phyloP scores from a whole-genome alignment of 2,113 vertebrate species.

The Pedionomus torquatus region DNA sequence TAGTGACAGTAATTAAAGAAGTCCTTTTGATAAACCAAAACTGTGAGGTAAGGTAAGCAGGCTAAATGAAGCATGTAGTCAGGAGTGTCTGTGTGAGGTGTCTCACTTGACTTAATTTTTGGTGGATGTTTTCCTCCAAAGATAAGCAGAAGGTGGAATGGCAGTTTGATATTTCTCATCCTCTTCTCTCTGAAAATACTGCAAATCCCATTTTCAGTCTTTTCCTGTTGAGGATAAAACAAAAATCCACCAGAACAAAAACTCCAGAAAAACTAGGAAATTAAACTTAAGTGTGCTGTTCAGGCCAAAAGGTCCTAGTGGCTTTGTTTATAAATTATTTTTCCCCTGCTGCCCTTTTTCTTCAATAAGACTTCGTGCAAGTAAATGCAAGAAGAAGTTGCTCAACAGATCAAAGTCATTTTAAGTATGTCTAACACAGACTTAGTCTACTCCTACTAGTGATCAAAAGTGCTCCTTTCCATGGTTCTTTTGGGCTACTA shows the following conservation, averaged over 20 bases:
- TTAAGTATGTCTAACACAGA: neutral
- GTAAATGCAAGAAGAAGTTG: neutral
- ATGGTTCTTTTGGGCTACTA: neutral
- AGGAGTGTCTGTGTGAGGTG: neutral
- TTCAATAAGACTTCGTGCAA: neutral
- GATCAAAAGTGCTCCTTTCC: neutral
- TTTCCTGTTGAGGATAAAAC: neutral
- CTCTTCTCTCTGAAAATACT: neutral
- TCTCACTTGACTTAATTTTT: neutral
- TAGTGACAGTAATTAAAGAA: neutral
- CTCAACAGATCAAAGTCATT: neutral
- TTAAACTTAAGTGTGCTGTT: neutral
- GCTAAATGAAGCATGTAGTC: neutral
- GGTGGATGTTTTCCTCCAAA: neutral
- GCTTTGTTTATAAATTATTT: neutral
- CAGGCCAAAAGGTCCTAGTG: neutral
- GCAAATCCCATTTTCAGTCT: neutral
- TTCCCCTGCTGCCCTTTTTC: neutral
- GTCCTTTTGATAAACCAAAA: neutral
- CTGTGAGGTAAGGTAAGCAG: neutral
- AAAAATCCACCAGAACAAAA: neutral
- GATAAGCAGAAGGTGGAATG: neutral
- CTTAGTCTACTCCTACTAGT: neutral
- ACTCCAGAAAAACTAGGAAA: neutral
- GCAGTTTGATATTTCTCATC: neutral